Evolutionary conservation across 2,888 invertebrate species (phyloP).

Genomic region (Cantharis rustica): DNA sequence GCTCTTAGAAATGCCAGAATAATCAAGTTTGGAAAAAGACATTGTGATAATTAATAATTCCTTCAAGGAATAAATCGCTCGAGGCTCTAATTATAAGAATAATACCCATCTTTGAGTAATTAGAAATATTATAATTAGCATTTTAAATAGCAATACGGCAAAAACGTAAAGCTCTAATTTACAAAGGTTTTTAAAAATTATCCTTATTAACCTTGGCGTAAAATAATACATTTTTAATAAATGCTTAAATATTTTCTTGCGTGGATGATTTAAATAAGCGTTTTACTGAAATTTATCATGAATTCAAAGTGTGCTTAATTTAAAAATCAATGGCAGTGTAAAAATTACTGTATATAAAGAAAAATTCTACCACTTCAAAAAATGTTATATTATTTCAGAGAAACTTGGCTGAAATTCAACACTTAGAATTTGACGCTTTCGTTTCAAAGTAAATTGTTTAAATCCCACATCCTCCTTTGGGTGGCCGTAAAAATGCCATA

Average conservation of each 20-base stretch:
- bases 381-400: not conserved
- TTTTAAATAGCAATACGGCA: not conserved
- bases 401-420: not conserved
- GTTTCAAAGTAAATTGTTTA: not conserved
- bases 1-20: slow-evolving; percentile 15
- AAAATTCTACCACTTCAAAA: not conserved
- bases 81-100: not conserved
- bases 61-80: not conserved
- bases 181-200: not conserved
- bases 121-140: not conserved
- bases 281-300: not conserved
- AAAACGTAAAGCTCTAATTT: not conserved
- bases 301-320: not conserved
- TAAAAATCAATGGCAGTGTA: not conserved
- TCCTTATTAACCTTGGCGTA: not conserved
- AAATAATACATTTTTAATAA: not conserved
- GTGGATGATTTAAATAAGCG: not conserved
- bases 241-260: not conserved
- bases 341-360: not conserved
- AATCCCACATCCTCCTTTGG: not conserved
- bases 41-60: slow-evolving; percentile 7
- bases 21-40: slow-evolving; percentile 14
- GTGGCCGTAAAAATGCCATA: not conserved
- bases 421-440: not conserved
- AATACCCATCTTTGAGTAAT: not conserved